A percentile compares a stretch with the other conserved stretches of the same genome.
Conservation (phyloP, 2,113 vertebrate genomes). For the Zootoca vivipara region DNA sequence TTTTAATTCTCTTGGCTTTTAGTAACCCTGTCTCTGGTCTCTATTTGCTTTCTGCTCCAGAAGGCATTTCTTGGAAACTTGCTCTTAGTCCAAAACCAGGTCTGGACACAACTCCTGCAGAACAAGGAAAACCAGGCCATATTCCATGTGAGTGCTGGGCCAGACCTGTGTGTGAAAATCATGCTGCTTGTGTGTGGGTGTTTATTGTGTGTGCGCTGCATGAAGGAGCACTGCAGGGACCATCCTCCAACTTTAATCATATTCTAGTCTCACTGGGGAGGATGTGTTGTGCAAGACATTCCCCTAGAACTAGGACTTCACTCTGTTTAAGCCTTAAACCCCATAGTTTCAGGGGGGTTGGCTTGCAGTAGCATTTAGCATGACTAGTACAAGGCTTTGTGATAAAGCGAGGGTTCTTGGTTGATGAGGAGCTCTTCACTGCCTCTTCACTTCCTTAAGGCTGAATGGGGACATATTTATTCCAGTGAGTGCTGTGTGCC, state of each 20-base stretch:
- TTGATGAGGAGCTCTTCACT: background rate
- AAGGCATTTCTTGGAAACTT: conserved; percentile 72
- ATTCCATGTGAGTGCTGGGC: conserved; percentile 30
- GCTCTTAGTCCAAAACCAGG: conserved; percentile 28
- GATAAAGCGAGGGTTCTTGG: background rate
- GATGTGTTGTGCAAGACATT: background rate
- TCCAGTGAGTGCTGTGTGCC: background rate
- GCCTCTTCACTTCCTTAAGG: background rate
- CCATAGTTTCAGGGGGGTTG: background rate
- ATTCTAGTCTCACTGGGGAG: background rate
- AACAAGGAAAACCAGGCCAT: conserved; percentile 73
- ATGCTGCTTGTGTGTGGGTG: background rate
- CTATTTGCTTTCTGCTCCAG: conserved; percentile 67
- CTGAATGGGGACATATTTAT: background rate
- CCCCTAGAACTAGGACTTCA: background rate
- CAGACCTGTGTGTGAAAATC: conserved; percentile 3
- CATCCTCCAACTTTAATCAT: background rate
- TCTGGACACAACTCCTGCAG: conserved; percentile 81
- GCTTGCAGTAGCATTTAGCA: background rate
- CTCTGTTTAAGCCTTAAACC: background rate
- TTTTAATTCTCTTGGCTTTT: background rate
- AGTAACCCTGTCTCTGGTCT: conserved; percentile 10
- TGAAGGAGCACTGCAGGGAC: background rate
- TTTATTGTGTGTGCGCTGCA: background rate
- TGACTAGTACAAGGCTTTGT: background rate